Evolutionary conservation across 2,888 invertebrate species (phyloP).

Genomic region (Nemoura dubitans): DNA sequence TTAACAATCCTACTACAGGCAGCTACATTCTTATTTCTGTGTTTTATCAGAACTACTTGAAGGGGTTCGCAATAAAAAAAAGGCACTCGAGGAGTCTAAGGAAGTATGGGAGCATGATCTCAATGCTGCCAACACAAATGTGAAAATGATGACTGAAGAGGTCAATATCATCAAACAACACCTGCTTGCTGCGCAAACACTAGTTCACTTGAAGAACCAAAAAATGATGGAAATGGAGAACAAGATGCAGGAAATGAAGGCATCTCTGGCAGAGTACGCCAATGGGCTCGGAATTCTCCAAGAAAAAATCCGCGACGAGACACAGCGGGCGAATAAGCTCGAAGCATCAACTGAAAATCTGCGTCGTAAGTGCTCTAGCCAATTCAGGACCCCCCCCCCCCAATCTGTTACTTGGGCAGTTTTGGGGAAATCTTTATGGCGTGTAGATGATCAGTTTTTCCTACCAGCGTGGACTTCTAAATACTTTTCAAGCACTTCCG

Average conservation of each 20-base stretch:
- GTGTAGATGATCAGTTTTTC: too few relatives aligned
- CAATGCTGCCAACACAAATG: constrained; percentile 55
- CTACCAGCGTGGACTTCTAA: too few relatives aligned
- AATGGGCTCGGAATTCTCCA: constrained; percentile 55
- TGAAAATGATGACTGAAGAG: constrained; percentile 53
- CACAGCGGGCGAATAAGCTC: constrained; percentile 54
- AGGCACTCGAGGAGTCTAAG: constrained; percentile 52
- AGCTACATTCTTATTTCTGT: not conserved
- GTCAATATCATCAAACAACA: constrained; percentile 49
- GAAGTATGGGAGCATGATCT: constrained; percentile 52
- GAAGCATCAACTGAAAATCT: constrained; percentile 54
- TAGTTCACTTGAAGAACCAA: constrained; percentile 46
- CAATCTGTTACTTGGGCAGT: too few relatives aligned
- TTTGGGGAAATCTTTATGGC: too few relatives aligned
- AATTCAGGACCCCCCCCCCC: too few relatives aligned
- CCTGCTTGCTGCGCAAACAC: constrained; percentile 47
- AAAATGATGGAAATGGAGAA: constrained; percentile 47
- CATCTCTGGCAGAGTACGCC: not conserved
- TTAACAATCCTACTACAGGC: too few relatives aligned
- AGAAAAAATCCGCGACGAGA: constrained; percentile 56
- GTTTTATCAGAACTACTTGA: constrained; percentile 52
- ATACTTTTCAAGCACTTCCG: too few relatives aligned
- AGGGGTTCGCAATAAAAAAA: constrained; percentile 53
- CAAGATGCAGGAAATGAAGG: constrained; percentile 47
- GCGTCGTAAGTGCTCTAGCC: constrained; percentile 54